Base-by-base conservation (phyloP, 92 coral and sea anemone genomes). In the Zoanthus sociatus region DNA sequence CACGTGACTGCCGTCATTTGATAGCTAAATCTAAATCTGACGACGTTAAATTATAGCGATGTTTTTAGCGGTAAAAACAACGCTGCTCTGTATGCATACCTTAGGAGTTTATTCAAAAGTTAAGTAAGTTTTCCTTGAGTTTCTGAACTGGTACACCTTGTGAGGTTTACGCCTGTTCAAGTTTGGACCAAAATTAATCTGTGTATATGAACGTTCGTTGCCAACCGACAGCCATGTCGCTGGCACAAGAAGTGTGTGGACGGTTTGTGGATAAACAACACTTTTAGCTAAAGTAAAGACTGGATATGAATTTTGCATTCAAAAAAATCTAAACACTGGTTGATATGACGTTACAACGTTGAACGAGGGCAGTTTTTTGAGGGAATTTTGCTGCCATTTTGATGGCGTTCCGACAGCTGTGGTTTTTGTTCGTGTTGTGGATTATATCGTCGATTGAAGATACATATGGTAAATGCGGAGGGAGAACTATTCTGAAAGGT, bases 401-500 rank as follows among this genome's bases (percentile, higher is more conserved):
- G 58, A 81, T 81, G 85, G 85, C 85, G 74, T 81, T 56, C 56
- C 45, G 46, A 30, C 85, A 47, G 58, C 61, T 64, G 75, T 81
- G 76, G 69, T 12, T 81, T 47, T 20, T 64, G 60, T 16, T 44
- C 42, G 70, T 50, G 61, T 53, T 81, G n/a, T 67, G 75, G 63
- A 81, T 48, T 64, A 47, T 68, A 30, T 21, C 85, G 6, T 67
- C 45, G 11, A 21, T 66, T 12, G 85, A 64, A 31, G 21, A 20
- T 45, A 81, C 75, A 44, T 71, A 64, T 30, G 85, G 75, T 8
- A 81, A 81, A 47, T 81, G 85, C 45, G 61, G 75, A 81, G 85
- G 85, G 30, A 66, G 73, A 67, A 81, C 85, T 66, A 26, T 46
- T 45, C 70, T 81, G 20, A 81, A 67, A 71, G 54, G 56, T 64